A percentile compares a stretch with the other conserved stretches of the same genome.
phyloP scores from a whole-genome alignment of 2,888 invertebrate species.

The Acronicta psi region DNA sequence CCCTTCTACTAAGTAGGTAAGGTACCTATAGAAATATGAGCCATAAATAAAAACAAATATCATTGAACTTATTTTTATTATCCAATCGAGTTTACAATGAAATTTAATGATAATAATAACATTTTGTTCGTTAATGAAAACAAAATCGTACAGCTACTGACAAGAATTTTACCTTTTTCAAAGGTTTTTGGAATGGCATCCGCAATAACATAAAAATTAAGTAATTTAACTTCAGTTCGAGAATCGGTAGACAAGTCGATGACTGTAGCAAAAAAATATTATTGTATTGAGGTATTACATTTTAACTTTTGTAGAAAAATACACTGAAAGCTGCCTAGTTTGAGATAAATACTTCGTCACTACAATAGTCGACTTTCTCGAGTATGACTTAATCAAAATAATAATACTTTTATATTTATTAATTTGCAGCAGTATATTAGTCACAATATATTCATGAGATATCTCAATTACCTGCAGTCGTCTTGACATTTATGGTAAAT shows the following conservation, averaged over 20 bases:
- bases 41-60: constrained; percentile 45
- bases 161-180: constrained; percentile 87
- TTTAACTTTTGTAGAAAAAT: constrained; percentile 35
- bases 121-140: constrained; percentile 76
- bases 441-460: constrained; percentile 19
- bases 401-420: constrained; percentile 25
- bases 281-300: constrained; percentile 12
- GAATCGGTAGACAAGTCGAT: constrained; percentile 25
- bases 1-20: too few species aligned
- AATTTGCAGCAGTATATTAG: constrained; percentile 26
- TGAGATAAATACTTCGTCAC: constrained; percentile 24
- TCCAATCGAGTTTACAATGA: constrained; percentile 85
- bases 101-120: constrained; percentile 78
- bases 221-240: constrained; percentile 56
- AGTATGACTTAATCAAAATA: constrained; percentile 39
- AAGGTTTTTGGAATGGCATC: constrained; percentile 87
- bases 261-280: constrained; percentile 37
- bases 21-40: background rate
- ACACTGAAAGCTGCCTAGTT: constrained; percentile 28
- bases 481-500: constrained; percentile 17
- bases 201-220: constrained; percentile 68
- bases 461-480: constrained; percentile 33
- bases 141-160: constrained; percentile 84
- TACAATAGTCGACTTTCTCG: constrained; percentile 33
- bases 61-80: constrained; percentile 78